phyloP scores from a whole-genome alignment of 2,888 invertebrate species.

The Hirtodrosophila confusa region DNA sequence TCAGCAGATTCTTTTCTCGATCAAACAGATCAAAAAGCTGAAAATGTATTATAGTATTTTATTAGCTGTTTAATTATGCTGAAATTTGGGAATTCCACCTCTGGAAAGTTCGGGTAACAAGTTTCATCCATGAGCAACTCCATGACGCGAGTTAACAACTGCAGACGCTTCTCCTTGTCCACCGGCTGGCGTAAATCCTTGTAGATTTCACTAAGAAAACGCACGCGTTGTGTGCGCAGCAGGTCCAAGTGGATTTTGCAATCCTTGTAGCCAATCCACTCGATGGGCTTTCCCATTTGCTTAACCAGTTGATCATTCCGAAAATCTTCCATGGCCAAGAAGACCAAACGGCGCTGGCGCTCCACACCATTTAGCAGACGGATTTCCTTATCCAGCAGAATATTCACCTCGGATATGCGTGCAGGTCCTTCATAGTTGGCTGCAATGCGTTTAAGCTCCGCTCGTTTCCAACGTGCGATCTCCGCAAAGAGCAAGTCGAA shows the following conservation, averaged over 20 bases:
- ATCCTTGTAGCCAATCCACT: slow-evolving; percentile 91
- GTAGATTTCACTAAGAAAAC: slow-evolving; percentile 90
- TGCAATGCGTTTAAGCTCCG: slow-evolving; percentile 87
- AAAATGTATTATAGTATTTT: not conserved
- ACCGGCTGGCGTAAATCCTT: slow-evolving; percentile 87
- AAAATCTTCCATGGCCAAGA: slow-evolving; percentile 86
- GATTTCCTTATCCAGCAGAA: slow-evolving; percentile 90
- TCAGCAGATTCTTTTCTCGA: slow-evolving; percentile 81
- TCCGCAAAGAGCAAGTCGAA: slow-evolving; percentile 89
- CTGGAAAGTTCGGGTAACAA: slow-evolving; percentile 76
- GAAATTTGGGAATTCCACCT: slow-evolving; percentile 53
- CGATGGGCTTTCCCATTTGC: slow-evolving; percentile 89
- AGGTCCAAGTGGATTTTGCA: slow-evolving; percentile 91
- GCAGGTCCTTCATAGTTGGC: slow-evolving; percentile 88
- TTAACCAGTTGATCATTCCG: slow-evolving; percentile 88
- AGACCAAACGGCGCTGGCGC: slow-evolving; percentile 87
- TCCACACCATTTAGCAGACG: slow-evolving; percentile 86
- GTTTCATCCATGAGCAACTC: slow-evolving; percentile 84
- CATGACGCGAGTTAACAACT: slow-evolving; percentile 89
- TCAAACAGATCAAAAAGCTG: slow-evolving; percentile 82
- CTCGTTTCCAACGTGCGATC: slow-evolving; percentile 82
- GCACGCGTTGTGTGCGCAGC: slow-evolving; percentile 91
- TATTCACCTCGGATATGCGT: slow-evolving; percentile 88
- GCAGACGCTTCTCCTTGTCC: slow-evolving; percentile 88
- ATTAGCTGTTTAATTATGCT: not conserved